Evolutionary conservation across 2,888 invertebrate genomes (phyloP), one percentile per base, ranked within the genome.

Genomic region (Acleris holmiana): DNA sequence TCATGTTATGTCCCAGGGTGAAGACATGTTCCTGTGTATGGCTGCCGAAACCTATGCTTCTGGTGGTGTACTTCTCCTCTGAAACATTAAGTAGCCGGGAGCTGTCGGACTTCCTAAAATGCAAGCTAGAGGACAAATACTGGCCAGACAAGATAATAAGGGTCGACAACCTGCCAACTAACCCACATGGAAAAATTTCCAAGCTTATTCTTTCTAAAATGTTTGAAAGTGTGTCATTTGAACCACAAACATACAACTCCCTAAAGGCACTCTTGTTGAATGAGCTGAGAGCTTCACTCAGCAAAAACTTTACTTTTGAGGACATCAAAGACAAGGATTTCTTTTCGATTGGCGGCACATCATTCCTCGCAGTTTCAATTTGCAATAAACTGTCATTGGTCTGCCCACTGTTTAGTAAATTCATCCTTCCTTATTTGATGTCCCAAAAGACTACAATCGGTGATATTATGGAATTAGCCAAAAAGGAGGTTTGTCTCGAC

Each of bases 161-260:
- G 67, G 80, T 95, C 10, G 83, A 94, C 40, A 84, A 88, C 66
- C 84, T 96, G 72, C 96, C 95, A 50, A 82, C 94, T 19, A 96
- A 94, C 62, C 72, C 79, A 5, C 95, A 96, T 86, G 97, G 97
- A n/a, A 96, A 97, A 91, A 84, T 95, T 63, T 94, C 94, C 46
- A 93, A 85, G 71, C 74, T 81, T 54, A 77, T 86, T 21, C 76
- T 95, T 47, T 78, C 85, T 59, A 80, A 85, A 66, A 79, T 93
- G 72, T 93, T 86, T 78, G 80, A 84, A 66, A 81, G 84, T 69
- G 66, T 66, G 0, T 41, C 70, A 49, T 72, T 68, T 47, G 23
- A 65, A 67, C 78, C 78, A 70, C 76, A 76, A 68, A 72, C 77
- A 66, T 51, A 76, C 21, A 76, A 78, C 35, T 76, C 76, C 29